Percentiles rank a stretch among this genome's conserved stretches.
These are phyloP conservation scores for Gopherus flavomarginatus DNA, from an alignment of 2,113 vertebrate genomes.

Conservation along the genomic window DNA sequence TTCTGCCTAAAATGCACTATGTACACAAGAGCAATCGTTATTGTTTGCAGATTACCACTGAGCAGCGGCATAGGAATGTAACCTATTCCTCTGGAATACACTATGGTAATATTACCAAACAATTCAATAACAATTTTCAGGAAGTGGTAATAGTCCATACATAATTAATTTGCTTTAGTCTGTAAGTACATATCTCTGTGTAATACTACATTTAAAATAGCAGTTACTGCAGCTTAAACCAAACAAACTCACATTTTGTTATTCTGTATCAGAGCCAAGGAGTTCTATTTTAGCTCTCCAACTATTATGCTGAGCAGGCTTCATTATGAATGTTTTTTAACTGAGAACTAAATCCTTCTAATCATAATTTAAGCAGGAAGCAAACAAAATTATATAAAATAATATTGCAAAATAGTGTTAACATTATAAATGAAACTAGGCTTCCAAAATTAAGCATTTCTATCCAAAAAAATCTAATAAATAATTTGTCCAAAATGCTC, in stretches of 20 bases:
- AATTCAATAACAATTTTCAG: conserved; percentile 42
- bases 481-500: conserved; percentile 24
- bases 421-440: not conserved
- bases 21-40: not conserved
- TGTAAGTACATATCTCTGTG: not conserved
- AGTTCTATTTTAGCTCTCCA: not conserved
- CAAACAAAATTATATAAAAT: not conserved
- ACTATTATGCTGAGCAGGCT: not conserved
- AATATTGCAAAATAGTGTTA: conserved; percentile 11
- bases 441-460: conserved; percentile 34
- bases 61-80: conserved; percentile 30
- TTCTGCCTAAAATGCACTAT: not conserved
- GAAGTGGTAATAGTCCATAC: conserved; percentile 48
- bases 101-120: conserved; percentile 12
- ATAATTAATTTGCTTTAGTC: conserved; percentile 51
- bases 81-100: conserved; percentile 21
- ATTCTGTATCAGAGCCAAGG: not conserved
- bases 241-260: not conserved
- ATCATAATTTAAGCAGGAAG: conserved; percentile 24
- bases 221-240: not conserved
- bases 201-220: not conserved
- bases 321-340: conserved; percentile 29
- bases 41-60: not conserved
- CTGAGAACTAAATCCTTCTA: conserved; percentile 28
- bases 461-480: conserved; percentile 20